Conservation (phyloP, 2,888 invertebrate species). For the Epinotia bilunana region DNA sequence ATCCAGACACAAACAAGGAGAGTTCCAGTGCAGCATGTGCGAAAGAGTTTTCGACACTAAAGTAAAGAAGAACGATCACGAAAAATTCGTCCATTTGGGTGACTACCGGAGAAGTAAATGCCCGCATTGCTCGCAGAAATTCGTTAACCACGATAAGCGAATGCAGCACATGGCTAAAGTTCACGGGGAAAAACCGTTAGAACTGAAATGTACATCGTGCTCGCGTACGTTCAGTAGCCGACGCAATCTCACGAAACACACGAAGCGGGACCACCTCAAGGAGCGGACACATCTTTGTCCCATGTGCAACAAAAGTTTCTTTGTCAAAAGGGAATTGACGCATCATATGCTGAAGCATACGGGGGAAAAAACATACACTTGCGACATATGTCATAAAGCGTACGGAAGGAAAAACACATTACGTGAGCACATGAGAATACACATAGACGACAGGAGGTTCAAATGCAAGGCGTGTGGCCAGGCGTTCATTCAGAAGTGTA, state of each 20-base stretch:
- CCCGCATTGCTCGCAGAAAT: background rate
- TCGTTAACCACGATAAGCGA: background rate
- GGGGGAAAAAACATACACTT: constrained; percentile 55
- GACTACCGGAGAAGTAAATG: background rate
- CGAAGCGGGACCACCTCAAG: too few relatives aligned
- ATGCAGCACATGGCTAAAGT: background rate
- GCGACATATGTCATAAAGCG: constrained; percentile 59
- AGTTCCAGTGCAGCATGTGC: constrained; percentile 52
- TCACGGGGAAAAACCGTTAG: background rate
- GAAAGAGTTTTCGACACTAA: too few relatives aligned
- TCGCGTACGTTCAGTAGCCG: too few relatives aligned
- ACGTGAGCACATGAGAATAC: constrained; percentile 60
- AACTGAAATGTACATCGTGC: background rate
- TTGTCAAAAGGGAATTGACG: constrained; percentile 53
- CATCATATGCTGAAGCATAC: constrained; percentile 59
- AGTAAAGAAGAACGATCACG: too few relatives aligned
- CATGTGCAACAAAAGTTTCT: constrained; percentile 47
- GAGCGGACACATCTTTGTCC: too few relatives aligned
- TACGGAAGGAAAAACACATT: constrained; percentile 57
- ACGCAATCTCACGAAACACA: too few relatives aligned
- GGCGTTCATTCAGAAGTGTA: constrained; percentile 54
- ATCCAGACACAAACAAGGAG: too few relatives aligned
- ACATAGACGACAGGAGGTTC: constrained; percentile 49
- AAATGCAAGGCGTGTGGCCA: constrained; percentile 51
- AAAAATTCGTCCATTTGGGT: too few relatives aligned